These are phyloP conservation scores for Emesis furor DNA, from an alignment of 2,888 invertebrate genomes.

Conservation along the genomic window DNA sequence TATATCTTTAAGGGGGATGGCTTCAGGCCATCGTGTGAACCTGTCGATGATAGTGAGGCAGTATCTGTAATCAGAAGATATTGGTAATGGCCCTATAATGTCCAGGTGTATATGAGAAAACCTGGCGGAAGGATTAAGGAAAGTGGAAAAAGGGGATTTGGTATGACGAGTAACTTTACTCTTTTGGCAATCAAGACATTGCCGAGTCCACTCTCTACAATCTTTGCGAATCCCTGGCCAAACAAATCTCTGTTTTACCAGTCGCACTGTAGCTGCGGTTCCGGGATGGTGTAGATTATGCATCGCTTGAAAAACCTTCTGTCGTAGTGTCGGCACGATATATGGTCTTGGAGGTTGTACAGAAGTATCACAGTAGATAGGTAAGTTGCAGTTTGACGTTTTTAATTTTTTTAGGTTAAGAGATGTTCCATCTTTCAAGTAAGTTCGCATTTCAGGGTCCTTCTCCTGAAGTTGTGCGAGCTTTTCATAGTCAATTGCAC, in stretches of 20 bases:
- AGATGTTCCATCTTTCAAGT: constrained; percentile 42
- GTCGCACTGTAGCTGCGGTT: constrained; percentile 17
- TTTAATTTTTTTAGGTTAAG: constrained; percentile 51
- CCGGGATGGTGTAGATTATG: constrained; percentile 9
- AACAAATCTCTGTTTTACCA: constrained; percentile 21
- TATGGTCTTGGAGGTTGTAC: constrained; percentile 34
- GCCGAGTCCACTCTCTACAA: constrained; percentile 72
- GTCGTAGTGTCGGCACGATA: constrained; percentile 36
- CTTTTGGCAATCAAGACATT: constrained; percentile 78
- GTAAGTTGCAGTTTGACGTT: constrained; percentile 15
- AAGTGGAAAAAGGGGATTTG: constrained; percentile 1
- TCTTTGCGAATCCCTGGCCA: constrained; percentile 14
- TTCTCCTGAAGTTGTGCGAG: constrained; percentile 58
- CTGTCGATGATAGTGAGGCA: constrained; percentile 78
- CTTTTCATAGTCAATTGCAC: constrained; percentile 52
- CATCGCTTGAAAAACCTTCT: neutral
- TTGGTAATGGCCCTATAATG: constrained; percentile 33
- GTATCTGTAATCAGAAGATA: constrained; percentile 75
- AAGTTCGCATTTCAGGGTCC: constrained; percentile 61
- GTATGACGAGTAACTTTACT: constrained; percentile 72
- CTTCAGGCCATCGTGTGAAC: constrained; percentile 80
- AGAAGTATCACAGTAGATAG: constrained; percentile 41
- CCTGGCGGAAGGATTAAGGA: constrained; percentile 18
- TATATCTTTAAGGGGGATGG: constrained; percentile 78
- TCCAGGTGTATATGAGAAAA: constrained; percentile 23